Evolutionary conservation across 1,140 invertebrate species (phyloP).

Genomic region (Drosophila seguyi): DNA sequence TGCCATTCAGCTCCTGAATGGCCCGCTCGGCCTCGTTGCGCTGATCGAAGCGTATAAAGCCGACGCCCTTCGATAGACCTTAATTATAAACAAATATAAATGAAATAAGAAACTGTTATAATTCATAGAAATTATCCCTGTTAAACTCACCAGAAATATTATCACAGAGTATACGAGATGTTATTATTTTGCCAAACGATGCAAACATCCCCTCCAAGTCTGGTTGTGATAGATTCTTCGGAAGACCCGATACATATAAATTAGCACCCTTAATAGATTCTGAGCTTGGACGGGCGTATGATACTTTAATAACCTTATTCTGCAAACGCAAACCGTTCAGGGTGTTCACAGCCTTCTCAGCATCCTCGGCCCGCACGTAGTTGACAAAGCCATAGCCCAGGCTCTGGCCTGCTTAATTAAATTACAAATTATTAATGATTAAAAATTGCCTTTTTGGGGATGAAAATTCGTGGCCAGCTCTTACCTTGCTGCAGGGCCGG

Average conservation of each 20-base stretch:
- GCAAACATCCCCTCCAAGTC: slow-evolving; percentile 94
- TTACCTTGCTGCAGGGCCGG: slow-evolving; percentile 83
- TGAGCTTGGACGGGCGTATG: slow-evolving; percentile 94
- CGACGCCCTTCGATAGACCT: slow-evolving; percentile 87
- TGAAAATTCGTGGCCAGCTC: background rate
- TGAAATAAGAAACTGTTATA: background rate
- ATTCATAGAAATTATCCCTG: too few species aligned
- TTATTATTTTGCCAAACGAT: slow-evolving; percentile 94
- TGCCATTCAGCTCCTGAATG: slow-evolving; percentile 88
- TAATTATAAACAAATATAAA: background rate
- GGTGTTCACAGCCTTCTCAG: slow-evolving; percentile 94
- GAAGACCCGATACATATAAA: slow-evolving; percentile 94
- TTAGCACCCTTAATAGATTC: slow-evolving; percentile 96
- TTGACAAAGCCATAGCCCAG: slow-evolving; percentile 96
- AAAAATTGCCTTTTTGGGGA: background rate
- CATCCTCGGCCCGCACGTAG: slow-evolving; percentile 93
- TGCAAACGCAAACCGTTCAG: slow-evolving; percentile 94
- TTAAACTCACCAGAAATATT: slow-evolving; percentile 89
- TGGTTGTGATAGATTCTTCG: slow-evolving; percentile 93
- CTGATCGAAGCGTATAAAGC: slow-evolving; percentile 88
- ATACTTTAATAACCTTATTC: slow-evolving; percentile 97
- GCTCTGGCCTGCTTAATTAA: slow-evolving; percentile 89
- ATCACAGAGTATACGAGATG: slow-evolving; percentile 94
- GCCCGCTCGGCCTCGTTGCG: slow-evolving; percentile 87
- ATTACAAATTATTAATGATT: background rate